Evolutionary conservation across 2,113 vertebrate species (phyloP), one percentile per base, ranked within the genome.

Genomic region (Acanthisitta chloris): DNA sequence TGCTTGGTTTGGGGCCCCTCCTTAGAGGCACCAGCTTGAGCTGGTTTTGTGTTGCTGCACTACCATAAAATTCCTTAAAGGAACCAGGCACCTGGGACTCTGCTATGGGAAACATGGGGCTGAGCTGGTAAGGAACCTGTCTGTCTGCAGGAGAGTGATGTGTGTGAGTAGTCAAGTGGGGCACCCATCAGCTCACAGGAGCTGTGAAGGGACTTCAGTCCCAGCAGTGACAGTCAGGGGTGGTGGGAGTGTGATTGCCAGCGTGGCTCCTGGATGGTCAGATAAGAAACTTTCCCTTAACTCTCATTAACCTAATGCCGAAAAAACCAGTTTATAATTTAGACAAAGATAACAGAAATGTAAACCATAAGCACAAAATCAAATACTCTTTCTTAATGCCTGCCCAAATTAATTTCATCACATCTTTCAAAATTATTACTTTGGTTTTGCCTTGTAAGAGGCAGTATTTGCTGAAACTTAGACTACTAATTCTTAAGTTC

Each of bases 21-120:
- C 12, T 24, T 4, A 10, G 16, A 8, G 6, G 23, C 36, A 49
- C 10, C 26, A 61, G n/a, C 55, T 61, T 1, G 0, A 58, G 23
- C 16, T n/a, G 42, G 26, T n/a, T 66, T 19, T n/a, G 43, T 24
- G 34, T 24, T 6, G 36, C 33, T 57, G 26, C 13, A 16, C 18
- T 19, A 14, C 20, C 33, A 73, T 8, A 29, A 25, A 51, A 66
- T 10, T 20, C 49, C 17, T n/a, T 24, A 25, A 18, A 64, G 26
- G 34, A 51, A 66, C 16, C 33, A 33, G 9, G 24, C 1, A 0
- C 28, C 51, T 49, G 38, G 23, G 26, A 33, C 23, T 25, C 58
- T 77, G 15, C 18, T 45, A 38, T 5, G 38, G 51, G 33, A 81
- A 66, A 51, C 12, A 36, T 49, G 17, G 34, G n/a, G 29, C 40